phyloP scores from a whole-genome alignment of 1,140 invertebrate genomes.

The Laupala kohalensis region DNA sequence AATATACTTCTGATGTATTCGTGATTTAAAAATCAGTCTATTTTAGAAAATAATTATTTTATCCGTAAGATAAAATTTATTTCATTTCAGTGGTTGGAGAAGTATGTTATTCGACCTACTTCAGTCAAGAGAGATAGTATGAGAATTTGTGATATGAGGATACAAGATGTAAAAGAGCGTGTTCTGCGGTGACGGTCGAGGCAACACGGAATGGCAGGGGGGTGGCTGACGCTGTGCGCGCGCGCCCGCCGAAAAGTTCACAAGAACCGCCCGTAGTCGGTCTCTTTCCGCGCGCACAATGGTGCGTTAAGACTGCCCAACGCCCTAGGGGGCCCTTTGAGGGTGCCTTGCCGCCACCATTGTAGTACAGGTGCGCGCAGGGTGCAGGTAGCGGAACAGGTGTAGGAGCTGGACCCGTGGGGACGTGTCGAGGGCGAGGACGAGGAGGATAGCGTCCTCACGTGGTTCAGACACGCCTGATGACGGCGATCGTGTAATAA shows the following conservation, averaged over 20 bases:
- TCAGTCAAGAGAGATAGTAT: no score
- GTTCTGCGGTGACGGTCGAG: neutral
- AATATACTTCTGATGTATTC: no score
- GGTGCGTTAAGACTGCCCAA: neutral
- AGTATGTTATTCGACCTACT: no score
- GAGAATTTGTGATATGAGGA: no score
- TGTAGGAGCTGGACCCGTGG: neutral
- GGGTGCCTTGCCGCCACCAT: neutral
- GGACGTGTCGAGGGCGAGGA: neutral
- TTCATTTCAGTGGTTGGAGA: no score
- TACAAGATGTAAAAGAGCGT: no score
- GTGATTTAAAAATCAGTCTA: no score
- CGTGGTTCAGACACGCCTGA: no score
- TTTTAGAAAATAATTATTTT: no score
- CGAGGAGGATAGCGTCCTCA: neutral
- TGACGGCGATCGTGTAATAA: neutral
- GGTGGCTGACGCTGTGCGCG: no score
- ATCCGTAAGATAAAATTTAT: no score
- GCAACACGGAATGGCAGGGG: neutral
- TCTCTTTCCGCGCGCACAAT: neutral
- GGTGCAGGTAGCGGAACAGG: neutral
- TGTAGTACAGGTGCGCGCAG: neutral
- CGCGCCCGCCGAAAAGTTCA: neutral
- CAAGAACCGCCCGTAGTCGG: neutral
- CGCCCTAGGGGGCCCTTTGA: neutral